Base-by-base conservation (phyloP, 2,113 vertebrate genomes). In the Bujurquina vittata region DNA sequence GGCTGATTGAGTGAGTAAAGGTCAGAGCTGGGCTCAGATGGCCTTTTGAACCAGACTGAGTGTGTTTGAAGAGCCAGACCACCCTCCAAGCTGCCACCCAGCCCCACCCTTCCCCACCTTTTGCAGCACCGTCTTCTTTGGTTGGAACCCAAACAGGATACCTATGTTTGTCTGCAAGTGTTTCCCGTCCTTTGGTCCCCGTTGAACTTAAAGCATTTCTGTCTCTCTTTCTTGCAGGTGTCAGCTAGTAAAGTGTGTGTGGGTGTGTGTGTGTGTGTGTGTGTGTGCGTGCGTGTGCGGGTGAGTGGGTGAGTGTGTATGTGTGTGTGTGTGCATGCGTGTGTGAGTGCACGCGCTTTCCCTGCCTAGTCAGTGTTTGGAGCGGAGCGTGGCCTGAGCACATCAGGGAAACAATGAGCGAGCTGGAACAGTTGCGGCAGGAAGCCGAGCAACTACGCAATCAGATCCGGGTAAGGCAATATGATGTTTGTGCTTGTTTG, bases 401-500 rank as follows among this genome's bases (percentile, higher is more conserved):
- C 82, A 92, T 87, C 78, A 84, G 89, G 65, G 75, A 82, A 91
- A 97, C 94, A 86, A 99, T 99, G 98, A 99, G 97, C 85, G 98
- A 99, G 93, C 95, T 99, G 95, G 98, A 99, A 90, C 98, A 99
- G 95, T 94, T 99, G 94, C 96, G 97, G 84, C 97, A 99, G 95
- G 98, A 99, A 93, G 97, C 98, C 0, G 97, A 99, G 84, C 98
- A 99, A 79, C 97, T 99, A 85, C 96, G 97, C 92, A 98, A 96
- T 94, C 98, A 99, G 92, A 99, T 99, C 93, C 95, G 97, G 96
- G 98, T 99, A 95, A 93, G 95, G 76, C 49, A 31, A 40, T n/a
- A 12, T 37, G 79, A 67, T 81, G 40, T 84, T 23, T 81, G 37
- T 20, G 65, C 5, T 29, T 77, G 67, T 83, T 65, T 80, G 60